These are phyloP conservation scores for Ptychodera flava DNA, from an alignment of 35 echinoderm and acorn worm species.

Conservation along the genomic window DNA sequence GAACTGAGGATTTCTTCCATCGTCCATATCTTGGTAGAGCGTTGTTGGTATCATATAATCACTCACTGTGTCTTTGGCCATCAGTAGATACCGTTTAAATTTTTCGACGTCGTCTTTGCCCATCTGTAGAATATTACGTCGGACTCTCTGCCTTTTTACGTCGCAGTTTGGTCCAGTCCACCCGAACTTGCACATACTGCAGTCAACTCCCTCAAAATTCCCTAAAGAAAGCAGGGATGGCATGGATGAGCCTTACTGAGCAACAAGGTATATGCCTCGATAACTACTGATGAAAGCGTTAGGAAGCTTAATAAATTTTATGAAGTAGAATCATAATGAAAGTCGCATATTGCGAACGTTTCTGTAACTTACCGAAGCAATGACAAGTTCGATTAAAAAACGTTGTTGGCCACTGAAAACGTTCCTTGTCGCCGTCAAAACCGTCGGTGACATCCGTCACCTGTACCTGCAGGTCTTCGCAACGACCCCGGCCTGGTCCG, in stretches of 20 bases:
- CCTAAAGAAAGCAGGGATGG: too few species aligned
- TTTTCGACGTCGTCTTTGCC: neutral
- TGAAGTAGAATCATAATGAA: too few species aligned
- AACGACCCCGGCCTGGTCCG: neutral
- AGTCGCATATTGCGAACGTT: too few species aligned
- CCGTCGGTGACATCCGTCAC: neutral
- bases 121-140: neutral
- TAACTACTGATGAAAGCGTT: too few species aligned
- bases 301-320: too few species aligned
- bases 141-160: neutral
- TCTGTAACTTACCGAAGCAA: too few species aligned
- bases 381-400: neutral
- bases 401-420: neutral
- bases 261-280: too few species aligned
- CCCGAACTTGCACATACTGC: neutral
- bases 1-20: neutral
- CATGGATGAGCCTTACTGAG: too few species aligned
- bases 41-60: neutral
- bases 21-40: neutral
- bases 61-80: neutral
- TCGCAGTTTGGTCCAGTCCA: neutral
- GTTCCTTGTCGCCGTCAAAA: neutral
- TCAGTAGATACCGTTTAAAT: neutral
- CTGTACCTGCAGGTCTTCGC: neutral
- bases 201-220: neutral